Evolutionary conservation across 2,888 invertebrate species (phyloP).

Genomic region (Reticulitermes lucifugus): DNA sequence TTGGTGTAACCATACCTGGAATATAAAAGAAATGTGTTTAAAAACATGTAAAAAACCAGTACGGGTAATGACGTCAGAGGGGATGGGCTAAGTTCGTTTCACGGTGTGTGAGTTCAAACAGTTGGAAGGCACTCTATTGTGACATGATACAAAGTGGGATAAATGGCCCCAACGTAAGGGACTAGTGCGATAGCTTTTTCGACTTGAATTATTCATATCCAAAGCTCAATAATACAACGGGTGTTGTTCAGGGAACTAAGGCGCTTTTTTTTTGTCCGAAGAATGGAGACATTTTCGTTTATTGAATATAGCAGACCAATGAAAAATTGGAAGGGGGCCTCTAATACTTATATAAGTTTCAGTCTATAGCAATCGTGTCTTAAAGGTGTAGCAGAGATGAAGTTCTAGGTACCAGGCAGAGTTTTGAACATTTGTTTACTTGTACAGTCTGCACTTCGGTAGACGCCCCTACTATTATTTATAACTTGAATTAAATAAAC

Average conservation of each 20-base stretch:
- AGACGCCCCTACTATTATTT: too few relatives aligned
- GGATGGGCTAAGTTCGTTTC: conserved; percentile 36
- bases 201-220: conserved; percentile 30
- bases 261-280: too few relatives aligned
- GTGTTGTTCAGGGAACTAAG: not conserved
- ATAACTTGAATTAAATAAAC: too few relatives aligned
- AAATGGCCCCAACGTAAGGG: conserved; percentile 8
- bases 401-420: too few relatives aligned
- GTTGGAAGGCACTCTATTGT: conserved; percentile 35
- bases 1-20: not conserved
- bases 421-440: too few relatives aligned
- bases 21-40: not conserved
- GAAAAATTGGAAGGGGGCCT: too few relatives aligned
- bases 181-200: not conserved
- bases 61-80: not conserved
- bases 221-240: not conserved
- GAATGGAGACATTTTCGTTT: too few relatives aligned
- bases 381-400: too few relatives aligned
- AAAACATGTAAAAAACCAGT: not conserved
- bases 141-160: conserved; percentile 41
- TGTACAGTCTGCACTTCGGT: too few relatives aligned
- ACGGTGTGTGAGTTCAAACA: conserved; percentile 43
- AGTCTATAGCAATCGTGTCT: too few relatives aligned
- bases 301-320: too few relatives aligned
- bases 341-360: too few relatives aligned